Conservation (phyloP, 2,113 vertebrate genomes). For the Murina feae region DNA sequence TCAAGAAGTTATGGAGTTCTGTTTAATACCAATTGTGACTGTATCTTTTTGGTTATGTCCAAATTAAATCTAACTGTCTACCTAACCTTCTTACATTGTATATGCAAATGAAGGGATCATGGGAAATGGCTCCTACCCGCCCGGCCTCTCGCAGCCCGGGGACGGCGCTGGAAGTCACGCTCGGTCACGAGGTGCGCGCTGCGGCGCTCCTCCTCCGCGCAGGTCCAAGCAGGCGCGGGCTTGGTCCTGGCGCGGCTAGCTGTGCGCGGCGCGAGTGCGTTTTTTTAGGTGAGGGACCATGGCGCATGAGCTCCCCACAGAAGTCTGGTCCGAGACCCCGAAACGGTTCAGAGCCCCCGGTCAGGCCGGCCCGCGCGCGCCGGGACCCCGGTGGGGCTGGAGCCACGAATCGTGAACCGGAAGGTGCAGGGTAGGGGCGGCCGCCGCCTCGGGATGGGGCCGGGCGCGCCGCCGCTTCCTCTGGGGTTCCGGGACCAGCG, state of each 20-base stretch:
- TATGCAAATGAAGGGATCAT: constrained; percentile 69
- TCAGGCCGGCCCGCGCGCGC: rapidly evolving
- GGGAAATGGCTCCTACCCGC: constrained; percentile 31
- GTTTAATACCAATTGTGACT: rapidly evolving
- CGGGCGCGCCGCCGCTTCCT: neutral
- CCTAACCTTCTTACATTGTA: rapidly evolving
- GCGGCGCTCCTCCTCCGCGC: rapidly evolving
- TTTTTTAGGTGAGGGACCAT: rapidly evolving
- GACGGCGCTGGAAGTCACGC: neutral
- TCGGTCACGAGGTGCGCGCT: neutral
- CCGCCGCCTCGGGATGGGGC: rapidly evolving
- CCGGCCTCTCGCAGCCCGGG: neutral
- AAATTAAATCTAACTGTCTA: neutral
- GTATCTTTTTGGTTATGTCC: rapidly evolving
- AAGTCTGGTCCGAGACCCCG: too few relatives aligned
- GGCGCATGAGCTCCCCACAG: neutral
- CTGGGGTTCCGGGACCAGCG: rapidly evolving
- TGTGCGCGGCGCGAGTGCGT: rapidly evolving
- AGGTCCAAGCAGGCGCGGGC: rapidly evolving
- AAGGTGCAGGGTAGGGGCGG: neutral
- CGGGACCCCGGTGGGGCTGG: neutral
- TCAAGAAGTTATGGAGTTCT: rapidly evolving
- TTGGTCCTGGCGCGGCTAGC: rapidly evolving
- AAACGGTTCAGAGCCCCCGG: neutral
- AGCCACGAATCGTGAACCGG: neutral